Base-by-base conservation (phyloP, 2,888 invertebrate genomes). In the Blomia tropicalis region DNA sequence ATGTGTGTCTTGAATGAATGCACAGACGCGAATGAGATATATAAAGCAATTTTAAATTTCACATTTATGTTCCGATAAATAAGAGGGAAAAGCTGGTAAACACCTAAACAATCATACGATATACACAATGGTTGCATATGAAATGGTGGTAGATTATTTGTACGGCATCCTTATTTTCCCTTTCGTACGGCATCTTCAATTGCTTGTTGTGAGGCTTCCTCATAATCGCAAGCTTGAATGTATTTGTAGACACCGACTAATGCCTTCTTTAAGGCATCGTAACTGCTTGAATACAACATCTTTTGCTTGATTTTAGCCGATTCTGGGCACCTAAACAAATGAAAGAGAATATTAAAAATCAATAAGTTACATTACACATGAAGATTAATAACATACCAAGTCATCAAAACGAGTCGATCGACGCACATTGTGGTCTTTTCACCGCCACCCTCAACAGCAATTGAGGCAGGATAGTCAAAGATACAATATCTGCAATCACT, bases 401-500 rank as follows among this genome's bases (percentile, higher is more conserved):
- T 89, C 87, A 95, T 90, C 74, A 93, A 83, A 82, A 95, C 61
- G 32, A 69, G 66, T 64, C 69, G 66, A 63, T 69, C 69, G 22
- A 69, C 68, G 58, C 69, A 66, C 68, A 69, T 69, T 5, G 65
- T 63, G 17, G 67, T 63, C 56, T 67, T 67, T 59, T 69, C 69
- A 31, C 66, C 65, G 27, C 64, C 64, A 25, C 68, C 69, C 62
- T 69, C 69, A 41, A 68, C 68, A 47, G 68, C 65, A 65, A 69
- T 66, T 60, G 66, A 66, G 59, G 68, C 68, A 54, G 69, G 69
- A 74, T 95, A 95, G 77, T 98, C 96, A 77, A 88, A 96, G 60
- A 91, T 83, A 67, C 93, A 95, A 77, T 96, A 98, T 78, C 96
- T 89, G 79, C 96, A 98, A 77, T 96, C 93, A 60, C 85, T 87